Evolutionary conservation across 2,888 invertebrate species (phyloP), one percentile per base, ranked within the genome.

Genomic region (Spilarctia lutea): DNA sequence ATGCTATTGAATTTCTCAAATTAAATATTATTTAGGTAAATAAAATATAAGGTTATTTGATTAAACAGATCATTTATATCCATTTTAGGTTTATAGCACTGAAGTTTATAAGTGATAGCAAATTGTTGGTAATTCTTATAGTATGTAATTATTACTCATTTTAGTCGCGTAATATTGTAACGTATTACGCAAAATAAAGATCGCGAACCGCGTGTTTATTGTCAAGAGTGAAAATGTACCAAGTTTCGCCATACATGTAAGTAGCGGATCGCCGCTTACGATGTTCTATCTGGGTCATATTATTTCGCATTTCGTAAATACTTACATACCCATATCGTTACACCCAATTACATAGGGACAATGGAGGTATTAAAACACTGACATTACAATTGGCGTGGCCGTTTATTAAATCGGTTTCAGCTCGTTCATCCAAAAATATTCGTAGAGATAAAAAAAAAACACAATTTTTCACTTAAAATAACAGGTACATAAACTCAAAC

Each of bases 401-500:
- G 79, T 85, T 85, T 85, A 86, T 85, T 85, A 69, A 77, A 85
- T 85, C 86, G 86, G 85, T 86, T 77, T 86, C 90, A 88, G 85
- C 88, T 88, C 86, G 85, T 83, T 85, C 84, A 85, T 81, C 71
- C 79, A 79, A 81, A 79, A 75, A 75, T 69, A 45, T 52, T 75
- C 74, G 71, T 80, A 73, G 66, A 79, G 79, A 80, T 80, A 76
- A 74, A 77, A 85, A 77, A 85, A 83, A 83, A 76, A 78, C 79
- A 75, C 74, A 78, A 79, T 83, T 82, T 77, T 75, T 75, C 71
- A 79, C 85, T 93, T 91, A 92, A 88, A 90, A 89, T 94, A 96
- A 95, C 96, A 96, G 95, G 95, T 95, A 95, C 95, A 94, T 94
- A 90, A 95, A 95, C 95, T 96, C 95, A 91, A 93, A 91, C 92